Evolutionary conservation across 2,113 vertebrate genomes (phyloP), one percentile per base, ranked within the genome.

Genomic region (Toxotes jaculatrix): DNA sequence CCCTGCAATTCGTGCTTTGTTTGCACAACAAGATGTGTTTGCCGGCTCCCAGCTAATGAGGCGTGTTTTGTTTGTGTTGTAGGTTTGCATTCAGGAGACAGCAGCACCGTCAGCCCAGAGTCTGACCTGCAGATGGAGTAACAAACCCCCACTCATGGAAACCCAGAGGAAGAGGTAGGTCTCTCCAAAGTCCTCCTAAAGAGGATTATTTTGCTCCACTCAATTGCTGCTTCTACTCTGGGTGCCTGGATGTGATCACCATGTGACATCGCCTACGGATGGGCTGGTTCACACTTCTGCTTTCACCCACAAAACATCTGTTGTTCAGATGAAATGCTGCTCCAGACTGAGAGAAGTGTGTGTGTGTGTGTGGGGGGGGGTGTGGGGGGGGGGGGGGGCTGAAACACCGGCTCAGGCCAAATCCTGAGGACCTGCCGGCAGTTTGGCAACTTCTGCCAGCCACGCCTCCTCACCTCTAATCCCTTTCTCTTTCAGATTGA

Each of bases 161-260:
- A 63, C 73, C 66, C 84, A 77, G 86, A 89, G 78, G 68, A 92
- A 77, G 75, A 91, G 92, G 92, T 93, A 38, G 47, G 82, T 74
- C 40, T 16, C 3, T 55, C 11, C 19, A 19, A 21, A 71, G 23
- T 27, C 21, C 17, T 55, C 7, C 3, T 1, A 17, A 38, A 56
- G 27, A 21, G 76, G 66, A 62, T 74, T 49, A 55, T 32, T 72
- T 17, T 8, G 1, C 60, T 72, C 34, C n/a, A 12, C 16, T 74
- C 23, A 51, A 14, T n/a, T 64, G 51, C 19, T 57, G 23, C 27
- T 49, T 5, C 23, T 11, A 7, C 5, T 17, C 0, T 12, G 5
- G 11, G 45, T n/a, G 60, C 21, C 69, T 83, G 70, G 70, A 82
- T 76, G 84, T 87, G 89, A 89, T 84, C 87, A 13, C 36, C 89